phyloP scores from a whole-genome alignment of 2,797 vertebrate species.

The Pachyuromys duprasi region DNA sequence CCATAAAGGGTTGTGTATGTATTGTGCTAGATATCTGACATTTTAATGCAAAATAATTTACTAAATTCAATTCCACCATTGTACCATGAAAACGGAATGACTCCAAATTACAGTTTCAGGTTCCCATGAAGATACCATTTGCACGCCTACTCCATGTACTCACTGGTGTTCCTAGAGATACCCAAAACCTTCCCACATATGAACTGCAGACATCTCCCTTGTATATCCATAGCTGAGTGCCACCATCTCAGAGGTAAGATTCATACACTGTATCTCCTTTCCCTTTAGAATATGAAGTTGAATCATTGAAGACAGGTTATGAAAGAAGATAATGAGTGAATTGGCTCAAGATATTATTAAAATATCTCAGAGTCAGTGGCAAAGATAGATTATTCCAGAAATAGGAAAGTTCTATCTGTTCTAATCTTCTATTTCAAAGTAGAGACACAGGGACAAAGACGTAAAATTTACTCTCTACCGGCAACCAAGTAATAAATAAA shows the following conservation, averaged over 20 bases:
- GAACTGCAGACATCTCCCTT: background rate
- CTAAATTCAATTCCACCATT: background rate
- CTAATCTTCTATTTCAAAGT: background rate
- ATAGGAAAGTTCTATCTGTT: background rate
- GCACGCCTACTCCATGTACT: background rate
- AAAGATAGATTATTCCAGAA: constrained; percentile 33
- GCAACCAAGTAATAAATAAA: constrained; percentile 37
- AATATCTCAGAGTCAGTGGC: background rate
- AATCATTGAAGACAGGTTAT: background rate
- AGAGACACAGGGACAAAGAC: background rate
- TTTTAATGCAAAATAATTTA: background rate
- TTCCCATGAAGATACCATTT: background rate
- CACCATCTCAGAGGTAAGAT: background rate
- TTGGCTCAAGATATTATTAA: constrained; percentile 39
- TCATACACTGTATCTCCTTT: background rate
- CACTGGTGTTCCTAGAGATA: background rate
- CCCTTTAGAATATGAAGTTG: background rate
- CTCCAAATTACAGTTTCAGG: background rate
- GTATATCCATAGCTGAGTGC: background rate
- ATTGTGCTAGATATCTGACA: background rate
- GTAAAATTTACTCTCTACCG: background rate
- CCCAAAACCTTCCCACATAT: background rate
- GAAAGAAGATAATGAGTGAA: constrained; percentile 14
- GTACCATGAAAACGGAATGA: background rate
- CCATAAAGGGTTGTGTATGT: background rate